Base-by-base conservation (phyloP, 2,888 invertebrate genomes). In the Hemithea aestivaria region DNA sequence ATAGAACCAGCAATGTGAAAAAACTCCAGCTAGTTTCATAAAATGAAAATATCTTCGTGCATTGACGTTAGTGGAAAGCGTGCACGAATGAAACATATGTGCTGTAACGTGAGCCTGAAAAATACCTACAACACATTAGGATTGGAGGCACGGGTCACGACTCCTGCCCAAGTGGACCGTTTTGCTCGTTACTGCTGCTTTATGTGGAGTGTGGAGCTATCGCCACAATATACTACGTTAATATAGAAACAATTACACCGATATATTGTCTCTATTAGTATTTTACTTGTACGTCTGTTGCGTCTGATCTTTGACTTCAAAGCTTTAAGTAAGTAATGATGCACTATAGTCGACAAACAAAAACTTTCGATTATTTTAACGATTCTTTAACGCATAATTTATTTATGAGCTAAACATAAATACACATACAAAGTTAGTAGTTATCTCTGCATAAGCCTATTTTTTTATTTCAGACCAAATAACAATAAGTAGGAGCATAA, bases 271-370 rank as follows among this genome's bases (percentile, higher is more conserved):
- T 73, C 72, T 71, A 79, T 79, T 73, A 72, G 76, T 77, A 73
- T 76, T 80, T 79, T 79, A 76, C 80, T 78, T 76, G 73, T 77
- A 64, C 75, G 64, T 82, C 81, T 76, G 79, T 79, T 5, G 74
- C 79, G 68, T 70, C 65, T 64, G 32, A 60, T 66, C 66, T 68
- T 62, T 59, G 59, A 64, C 50, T 63, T 55, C 63, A 71, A 79
- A 77, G 73, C 69, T 74, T 72, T 64, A 71, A 74, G 73, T 72
- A 75, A 78, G 60, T 70, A 70, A 77, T 74, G 66, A 71, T 62
- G 66, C 68, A 63, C 68, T 66, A 64, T 66, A 63, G 68, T 66
- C 67, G 72, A 59, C 55, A 58, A 61, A 71, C 73, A 73, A 77
- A 71, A 62, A 60, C 57, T 63, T 61, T 60, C 77, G 74, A 76